Evolutionary conservation across 1,140 invertebrate species (phyloP).

Genomic region (Eubasilissa regina): DNA sequence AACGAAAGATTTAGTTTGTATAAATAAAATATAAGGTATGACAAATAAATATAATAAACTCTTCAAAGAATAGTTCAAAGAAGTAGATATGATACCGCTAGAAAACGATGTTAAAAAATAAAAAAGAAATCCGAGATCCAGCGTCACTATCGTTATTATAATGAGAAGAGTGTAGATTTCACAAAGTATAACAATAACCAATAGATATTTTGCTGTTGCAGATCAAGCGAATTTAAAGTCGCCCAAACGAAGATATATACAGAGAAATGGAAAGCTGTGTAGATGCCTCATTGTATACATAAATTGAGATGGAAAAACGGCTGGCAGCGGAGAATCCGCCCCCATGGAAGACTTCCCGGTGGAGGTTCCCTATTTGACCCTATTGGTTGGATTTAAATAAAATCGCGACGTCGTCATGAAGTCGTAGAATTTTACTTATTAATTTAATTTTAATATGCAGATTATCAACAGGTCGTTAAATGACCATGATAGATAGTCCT

Average conservation of each 20-base stretch:
- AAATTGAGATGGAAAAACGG: conserved; percentile 10
- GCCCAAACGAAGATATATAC: conserved; percentile 2
- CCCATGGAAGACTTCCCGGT: conserved; percentile 4
- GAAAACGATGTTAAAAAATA: neutral
- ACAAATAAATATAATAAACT: too few relatives aligned
- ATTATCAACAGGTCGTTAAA: too few relatives aligned
- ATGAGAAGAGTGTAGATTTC: conserved; percentile 14
- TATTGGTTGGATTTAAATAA: too few relatives aligned
- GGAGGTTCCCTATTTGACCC: too few relatives aligned
- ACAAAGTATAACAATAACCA: conserved; percentile 13
- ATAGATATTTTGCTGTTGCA: too few relatives aligned
- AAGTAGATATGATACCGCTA: too few relatives aligned
- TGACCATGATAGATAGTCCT: too few relatives aligned
- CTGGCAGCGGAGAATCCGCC: neutral
- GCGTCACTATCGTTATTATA: conserved; percentile 14
- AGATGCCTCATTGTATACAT: conserved; percentile 1
- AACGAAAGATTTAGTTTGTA: neutral
- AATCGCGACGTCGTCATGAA: too few relatives aligned
- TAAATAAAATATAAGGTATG: too few relatives aligned
- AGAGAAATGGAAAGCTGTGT: neutral
- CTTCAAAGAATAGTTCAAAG: too few relatives aligned
- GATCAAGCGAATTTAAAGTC: neutral
- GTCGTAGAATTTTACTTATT: too few relatives aligned
- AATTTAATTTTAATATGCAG: too few relatives aligned
- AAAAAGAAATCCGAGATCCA: conserved; percentile 6